Base-by-base conservation (phyloP, 2,888 invertebrate species). In the Epistrophella euchroma region DNA sequence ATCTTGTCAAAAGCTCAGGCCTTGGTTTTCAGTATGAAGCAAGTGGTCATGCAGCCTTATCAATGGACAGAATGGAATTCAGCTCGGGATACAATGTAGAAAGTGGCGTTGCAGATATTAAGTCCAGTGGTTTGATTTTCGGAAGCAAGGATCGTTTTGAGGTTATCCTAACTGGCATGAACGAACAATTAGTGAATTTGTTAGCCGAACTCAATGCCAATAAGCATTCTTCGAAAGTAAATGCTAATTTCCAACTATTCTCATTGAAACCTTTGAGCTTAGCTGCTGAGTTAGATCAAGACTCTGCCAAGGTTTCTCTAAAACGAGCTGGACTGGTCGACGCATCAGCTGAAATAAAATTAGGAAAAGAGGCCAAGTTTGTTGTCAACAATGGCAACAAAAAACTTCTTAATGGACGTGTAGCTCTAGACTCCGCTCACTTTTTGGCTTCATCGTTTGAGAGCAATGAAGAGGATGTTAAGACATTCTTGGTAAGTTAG, bases 1-100 rank as follows among this genome's bases (percentile, higher is more conserved):
- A 94, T 25, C 90, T 91, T 45, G 64, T 94, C 0, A 92, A 91
- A 66, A 95, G 95, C 75, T 89, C 91, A 15, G 94, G 94, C 2
- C 76, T 92, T 10, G 89, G 89, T 37, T 89, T 93, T 25, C 89
- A 91, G 4, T 91, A 91, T 17, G 89, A 88, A 40, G 64, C 90
- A 3, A 90, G 87, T 28, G 88, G 89, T 0, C 90, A 91, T 32
- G 66, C 89, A 2, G 90, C 92, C 0, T 88, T 93, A 0, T 89
- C 90, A 6, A 77, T 88, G 0, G 90, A 91, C 0, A 82, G 88
- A 37, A 89, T 90, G 7, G 91, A 92, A 71, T 82, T 91, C 17
- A 91, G 89, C 52, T 75, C 89, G 10, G 91, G 91, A 2, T 89
- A 91, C 4, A 91, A 93, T 55, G 70, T 91, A 11, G 91, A 89